phyloP scores from a whole-genome alignment of 2,113 vertebrate species.

The Phasianus colchicus region DNA sequence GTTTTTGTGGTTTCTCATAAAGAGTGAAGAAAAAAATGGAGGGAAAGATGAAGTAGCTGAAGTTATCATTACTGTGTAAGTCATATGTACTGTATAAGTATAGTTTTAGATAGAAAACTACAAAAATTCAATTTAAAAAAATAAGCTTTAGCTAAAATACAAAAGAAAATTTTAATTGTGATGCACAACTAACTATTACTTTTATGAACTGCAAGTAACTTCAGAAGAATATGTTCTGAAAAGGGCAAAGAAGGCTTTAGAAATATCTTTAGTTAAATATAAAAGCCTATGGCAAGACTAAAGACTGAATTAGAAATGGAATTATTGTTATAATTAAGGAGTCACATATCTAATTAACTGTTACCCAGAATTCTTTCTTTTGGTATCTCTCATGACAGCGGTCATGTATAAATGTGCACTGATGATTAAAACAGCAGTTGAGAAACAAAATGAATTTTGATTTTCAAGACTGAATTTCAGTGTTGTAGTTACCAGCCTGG shows the following conservation, averaged over 20 bases:
- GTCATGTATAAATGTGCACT: background rate
- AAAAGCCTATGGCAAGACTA: background rate
- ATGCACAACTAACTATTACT: background rate
- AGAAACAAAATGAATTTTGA: background rate
- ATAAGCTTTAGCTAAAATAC: background rate
- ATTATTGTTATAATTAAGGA: background rate
- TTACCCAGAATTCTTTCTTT: background rate
- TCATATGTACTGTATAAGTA: fast-evolving
- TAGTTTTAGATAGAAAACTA: background rate
- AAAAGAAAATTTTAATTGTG: background rate
- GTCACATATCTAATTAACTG: background rate
- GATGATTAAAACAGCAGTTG: background rate
- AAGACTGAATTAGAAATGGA: background rate
- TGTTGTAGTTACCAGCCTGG: background rate
- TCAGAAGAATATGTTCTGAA: background rate
- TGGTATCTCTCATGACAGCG: background rate
- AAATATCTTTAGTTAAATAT: background rate
- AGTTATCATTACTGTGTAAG: background rate
- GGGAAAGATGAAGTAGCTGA: background rate
- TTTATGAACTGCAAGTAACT: background rate
- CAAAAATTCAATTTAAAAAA: background rate
- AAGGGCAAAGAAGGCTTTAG: background rate
- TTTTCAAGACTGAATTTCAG: background rate
- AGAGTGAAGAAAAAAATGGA: background rate
- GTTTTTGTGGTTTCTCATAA: background rate